phyloP scores from a whole-genome alignment of 2,888 invertebrate species.

The Caenorhabditis sp. region DNA sequence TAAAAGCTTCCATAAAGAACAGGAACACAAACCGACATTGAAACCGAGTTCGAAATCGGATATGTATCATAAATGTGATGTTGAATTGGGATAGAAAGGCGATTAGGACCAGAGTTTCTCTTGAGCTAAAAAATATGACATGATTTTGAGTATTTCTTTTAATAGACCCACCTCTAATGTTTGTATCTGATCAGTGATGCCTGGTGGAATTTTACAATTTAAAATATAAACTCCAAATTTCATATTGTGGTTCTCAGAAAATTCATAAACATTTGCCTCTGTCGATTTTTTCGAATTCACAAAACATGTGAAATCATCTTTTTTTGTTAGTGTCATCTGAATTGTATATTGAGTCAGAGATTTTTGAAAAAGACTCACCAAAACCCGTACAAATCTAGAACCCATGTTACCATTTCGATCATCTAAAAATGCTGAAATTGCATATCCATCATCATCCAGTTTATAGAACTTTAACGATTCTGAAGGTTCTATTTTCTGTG shows the following conservation, averaged over 20 bases:
- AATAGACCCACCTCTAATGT: slow-evolving; percentile 16
- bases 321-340: slow-evolving; percentile 14
- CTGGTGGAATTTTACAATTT: slow-evolving; percentile 36
- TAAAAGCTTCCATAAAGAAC: slow-evolving; percentile 43
- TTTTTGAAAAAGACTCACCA: slow-evolving; percentile 11
- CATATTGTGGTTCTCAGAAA: slow-evolving; percentile 48
- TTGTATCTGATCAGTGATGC: slow-evolving; percentile 8
- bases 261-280: slow-evolving; percentile 29
- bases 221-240: slow-evolving; percentile 34
- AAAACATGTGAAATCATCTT: slow-evolving; percentile 16
- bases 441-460: slow-evolving; percentile 15
- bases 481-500: slow-evolving; percentile 10
- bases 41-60: slow-evolving; percentile 4
- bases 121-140: background rate
- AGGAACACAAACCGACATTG: slow-evolving; percentile 48
- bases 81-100: background rate
- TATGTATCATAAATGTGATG: slow-evolving; percentile 27
- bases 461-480: slow-evolving; percentile 14
- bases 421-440: slow-evolving; percentile 22
- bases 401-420: slow-evolving; percentile 48
- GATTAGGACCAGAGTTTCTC: background rate
- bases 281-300: slow-evolving; percentile 13
- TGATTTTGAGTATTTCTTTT: background rate
- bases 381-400: slow-evolving; percentile 30
- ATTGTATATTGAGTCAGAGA: too few species aligned